Evolutionary conservation across 2,888 invertebrate genomes (phyloP).

Genomic region (Tetranychus truncatus): DNA sequence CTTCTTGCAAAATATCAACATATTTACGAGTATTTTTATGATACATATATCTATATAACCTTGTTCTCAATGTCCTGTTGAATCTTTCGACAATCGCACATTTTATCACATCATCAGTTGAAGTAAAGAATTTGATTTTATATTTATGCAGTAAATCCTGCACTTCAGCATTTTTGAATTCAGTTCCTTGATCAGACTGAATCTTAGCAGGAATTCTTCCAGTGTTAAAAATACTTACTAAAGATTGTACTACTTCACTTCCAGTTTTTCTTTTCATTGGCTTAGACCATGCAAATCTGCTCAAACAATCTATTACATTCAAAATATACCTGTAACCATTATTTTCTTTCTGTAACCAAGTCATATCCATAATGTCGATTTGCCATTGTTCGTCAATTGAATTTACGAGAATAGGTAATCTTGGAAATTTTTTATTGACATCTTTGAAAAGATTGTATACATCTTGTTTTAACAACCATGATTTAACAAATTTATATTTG

Average conservation of each 20-base stretch:
- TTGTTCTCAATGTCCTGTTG: slow-evolving; percentile 28
- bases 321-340: too few relatives aligned
- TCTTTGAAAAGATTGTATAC: too few relatives aligned
- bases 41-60: slow-evolving; percentile 28
- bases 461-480: too few relatives aligned
- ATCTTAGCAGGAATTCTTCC: slow-evolving; percentile 9
- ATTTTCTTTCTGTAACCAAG: too few relatives aligned
- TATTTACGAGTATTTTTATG: slow-evolving; percentile 21
- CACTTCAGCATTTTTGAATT: too few relatives aligned
- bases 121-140: slow-evolving; percentile 26
- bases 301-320: slow-evolving; percentile 27
- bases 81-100: slow-evolving; percentile 29
- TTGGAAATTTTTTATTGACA: background rate
- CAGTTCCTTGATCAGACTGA: slow-evolving; percentile 24
- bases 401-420: too few relatives aligned
- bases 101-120: slow-evolving; percentile 28
- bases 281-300: slow-evolving; percentile 24
- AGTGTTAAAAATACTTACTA: background rate
- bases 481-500: too few relatives aligned
- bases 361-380: too few relatives aligned
- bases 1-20: background rate
- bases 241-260: slow-evolving; percentile 3
- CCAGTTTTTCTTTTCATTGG: slow-evolving; percentile 26
- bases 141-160: too few relatives aligned
- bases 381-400: too few relatives aligned